These are phyloP conservation scores for Pyrrhopygopsis socrates DNA, from an alignment of 2,888 invertebrate genomes.

Conservation along the genomic window DNA sequence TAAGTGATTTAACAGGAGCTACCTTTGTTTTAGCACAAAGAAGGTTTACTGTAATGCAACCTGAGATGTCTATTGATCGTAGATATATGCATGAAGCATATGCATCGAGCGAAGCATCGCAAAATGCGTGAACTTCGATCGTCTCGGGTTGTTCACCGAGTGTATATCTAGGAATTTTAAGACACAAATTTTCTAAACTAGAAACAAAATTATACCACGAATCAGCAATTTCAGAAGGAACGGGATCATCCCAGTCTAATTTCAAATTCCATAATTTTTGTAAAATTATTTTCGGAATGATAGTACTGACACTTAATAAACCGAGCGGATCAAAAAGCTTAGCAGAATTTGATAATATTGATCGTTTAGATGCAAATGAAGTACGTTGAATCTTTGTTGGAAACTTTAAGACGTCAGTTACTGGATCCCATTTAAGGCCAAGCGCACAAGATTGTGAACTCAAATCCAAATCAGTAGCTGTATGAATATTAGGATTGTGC, in stretches of 20 bases:
- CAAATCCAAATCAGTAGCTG: background rate
- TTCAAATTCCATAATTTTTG: background rate
- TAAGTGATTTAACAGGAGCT: background rate
- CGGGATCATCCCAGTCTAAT: background rate
- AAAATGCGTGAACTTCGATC: background rate
- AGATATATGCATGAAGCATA: background rate
- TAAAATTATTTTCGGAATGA: background rate
- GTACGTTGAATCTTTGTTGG: background rate
- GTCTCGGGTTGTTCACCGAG: background rate
- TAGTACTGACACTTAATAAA: background rate
- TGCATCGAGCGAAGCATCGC: background rate
- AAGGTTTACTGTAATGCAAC: background rate
- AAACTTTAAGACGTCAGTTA: background rate
- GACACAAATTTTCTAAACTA: background rate
- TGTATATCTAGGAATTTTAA: background rate
- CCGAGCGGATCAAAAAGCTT: background rate
- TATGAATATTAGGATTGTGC: background rate
- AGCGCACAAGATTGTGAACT: background rate
- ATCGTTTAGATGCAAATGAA: background rate
- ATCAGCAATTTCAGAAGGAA: background rate
- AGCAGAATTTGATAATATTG: background rate
- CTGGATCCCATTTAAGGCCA: background rate
- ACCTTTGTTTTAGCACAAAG: constrained; percentile 1
- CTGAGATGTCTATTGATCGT: background rate
- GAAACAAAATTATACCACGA: background rate